Conservation (phyloP, 2,113 vertebrate genomes). For the Larimichthys crocea region DNA sequence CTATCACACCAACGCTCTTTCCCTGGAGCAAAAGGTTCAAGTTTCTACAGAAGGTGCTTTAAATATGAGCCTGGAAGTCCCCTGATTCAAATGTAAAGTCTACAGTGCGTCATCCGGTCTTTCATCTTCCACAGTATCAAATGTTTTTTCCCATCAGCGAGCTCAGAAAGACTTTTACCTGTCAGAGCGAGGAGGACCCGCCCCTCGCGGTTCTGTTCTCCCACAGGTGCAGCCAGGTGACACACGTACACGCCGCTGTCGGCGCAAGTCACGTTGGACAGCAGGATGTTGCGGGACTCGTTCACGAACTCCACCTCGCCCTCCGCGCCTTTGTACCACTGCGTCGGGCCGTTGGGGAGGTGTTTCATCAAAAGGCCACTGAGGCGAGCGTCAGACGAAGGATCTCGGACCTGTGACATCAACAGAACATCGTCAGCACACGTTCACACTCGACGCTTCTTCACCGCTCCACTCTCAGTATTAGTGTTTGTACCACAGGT, state of each 20-base stretch:
- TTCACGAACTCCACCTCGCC: slow-evolving; percentile 42
- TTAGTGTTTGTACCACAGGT: no score
- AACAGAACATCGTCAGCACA: no score
- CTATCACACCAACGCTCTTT: no score
- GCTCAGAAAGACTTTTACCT: slow-evolving; percentile 60
- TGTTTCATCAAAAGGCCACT: slow-evolving; percentile 64
- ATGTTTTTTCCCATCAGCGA: not conserved
- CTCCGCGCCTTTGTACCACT: slow-evolving; percentile 19
- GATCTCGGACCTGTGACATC: slow-evolving; percentile 46
- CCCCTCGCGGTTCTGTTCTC: slow-evolving; percentile 72
- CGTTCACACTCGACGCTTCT: no score
- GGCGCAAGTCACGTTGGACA: slow-evolving; percentile 59
- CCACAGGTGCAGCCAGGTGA: slow-evolving; percentile 75
- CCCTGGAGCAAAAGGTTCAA: no score
- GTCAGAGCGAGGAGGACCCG: slow-evolving; percentile 55
- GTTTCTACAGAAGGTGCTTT: no score
- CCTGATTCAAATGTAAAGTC: not conserved
- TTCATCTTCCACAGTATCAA: not conserved
- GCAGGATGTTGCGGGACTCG: slow-evolving; percentile 42
- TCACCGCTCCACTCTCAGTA: no score
- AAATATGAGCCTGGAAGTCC: not conserved
- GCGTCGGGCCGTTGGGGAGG: slow-evolving; percentile 42
- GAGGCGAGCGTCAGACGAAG: not conserved
- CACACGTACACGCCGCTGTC: slow-evolving; percentile 77
- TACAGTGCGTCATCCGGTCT: not conserved